Percentiles rank a stretch among this genome's conserved stretches.
Conservation (phyloP, 2,888 invertebrate species). For the Cylindroiulus punctatus region DNA sequence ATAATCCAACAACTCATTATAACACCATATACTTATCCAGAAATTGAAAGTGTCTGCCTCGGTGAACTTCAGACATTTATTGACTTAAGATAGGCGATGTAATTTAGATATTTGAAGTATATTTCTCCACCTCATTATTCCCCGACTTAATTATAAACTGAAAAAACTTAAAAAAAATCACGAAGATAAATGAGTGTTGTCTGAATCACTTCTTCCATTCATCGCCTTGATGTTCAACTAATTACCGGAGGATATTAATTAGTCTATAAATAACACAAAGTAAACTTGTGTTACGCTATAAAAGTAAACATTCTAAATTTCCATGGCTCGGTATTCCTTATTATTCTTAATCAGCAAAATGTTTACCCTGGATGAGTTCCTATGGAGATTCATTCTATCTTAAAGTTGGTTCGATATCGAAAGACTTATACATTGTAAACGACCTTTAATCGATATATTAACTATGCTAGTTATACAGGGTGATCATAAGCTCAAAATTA, state of each 20-base stretch:
- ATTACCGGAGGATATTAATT: slow-evolving; percentile 16
- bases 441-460: too few species aligned
- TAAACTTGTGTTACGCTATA: background rate
- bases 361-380: background rate
- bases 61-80: background rate
- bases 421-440: too few species aligned
- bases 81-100: background rate
- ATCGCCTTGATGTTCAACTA: slow-evolving; percentile 6
- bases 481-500: too few species aligned
- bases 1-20: background rate
- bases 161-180: background rate
- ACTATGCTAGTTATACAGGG: too few species aligned
- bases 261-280: slow-evolving; percentile 5
- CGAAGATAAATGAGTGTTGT: background rate
- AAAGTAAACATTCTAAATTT: background rate
- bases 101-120: background rate
- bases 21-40: background rate
- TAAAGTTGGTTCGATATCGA: too few species aligned
- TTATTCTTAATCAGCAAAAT: background rate
- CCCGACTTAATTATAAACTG: background rate
- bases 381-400: background rate
- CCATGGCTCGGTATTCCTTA: background rate
- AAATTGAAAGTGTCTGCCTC: background rate
- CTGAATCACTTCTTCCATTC: background rate
- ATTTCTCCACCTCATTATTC: background rate